These are phyloP conservation scores for Phenacoccus solenopsis DNA, from an alignment of 1,140 invertebrate species.

Conservation along the genomic window DNA sequence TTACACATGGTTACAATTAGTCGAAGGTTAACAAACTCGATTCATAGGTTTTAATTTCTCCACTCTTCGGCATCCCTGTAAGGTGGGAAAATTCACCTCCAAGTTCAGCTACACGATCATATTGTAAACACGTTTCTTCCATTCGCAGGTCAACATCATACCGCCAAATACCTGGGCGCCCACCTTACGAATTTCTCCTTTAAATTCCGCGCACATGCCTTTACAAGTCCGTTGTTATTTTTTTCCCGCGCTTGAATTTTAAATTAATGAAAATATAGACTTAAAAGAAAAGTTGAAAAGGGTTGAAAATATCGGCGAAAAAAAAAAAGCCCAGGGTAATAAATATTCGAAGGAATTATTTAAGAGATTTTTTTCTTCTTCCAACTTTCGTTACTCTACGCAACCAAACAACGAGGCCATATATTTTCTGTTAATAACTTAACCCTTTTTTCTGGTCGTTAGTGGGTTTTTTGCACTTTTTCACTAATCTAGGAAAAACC, in stretches of 20 bases:
- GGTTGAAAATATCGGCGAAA: constrained; percentile 10
- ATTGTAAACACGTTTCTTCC: no score
- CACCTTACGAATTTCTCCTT: no score
- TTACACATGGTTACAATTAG: no score
- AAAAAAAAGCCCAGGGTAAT: constrained; percentile 13
- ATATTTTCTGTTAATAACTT: constrained; percentile 15
- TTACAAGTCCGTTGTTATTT: no score
- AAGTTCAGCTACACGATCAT: no score
- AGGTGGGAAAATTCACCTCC: no score
- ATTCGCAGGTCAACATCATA: no score
- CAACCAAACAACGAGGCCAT: neutral
- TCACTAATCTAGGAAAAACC: constrained; percentile 8
- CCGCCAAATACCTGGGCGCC: no score
- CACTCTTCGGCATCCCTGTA: no score
- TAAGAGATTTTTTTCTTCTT: constrained; percentile 11
- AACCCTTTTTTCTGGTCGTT: constrained; percentile 17
- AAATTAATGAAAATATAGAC: constrained; percentile 4
- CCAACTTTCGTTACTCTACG: neutral
- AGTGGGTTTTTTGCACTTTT: constrained; percentile 12
- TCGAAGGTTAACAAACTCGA: no score
- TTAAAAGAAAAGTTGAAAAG: constrained; percentile 8
- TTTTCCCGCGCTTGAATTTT: neutral
- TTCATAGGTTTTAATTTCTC: no score
- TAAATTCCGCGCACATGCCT: no score
- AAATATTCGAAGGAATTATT: constrained; percentile 17